These are phyloP conservation scores for Burhinus bistriatus DNA, from an alignment of 2,113 vertebrate genomes.

Conservation along the genomic window DNA sequence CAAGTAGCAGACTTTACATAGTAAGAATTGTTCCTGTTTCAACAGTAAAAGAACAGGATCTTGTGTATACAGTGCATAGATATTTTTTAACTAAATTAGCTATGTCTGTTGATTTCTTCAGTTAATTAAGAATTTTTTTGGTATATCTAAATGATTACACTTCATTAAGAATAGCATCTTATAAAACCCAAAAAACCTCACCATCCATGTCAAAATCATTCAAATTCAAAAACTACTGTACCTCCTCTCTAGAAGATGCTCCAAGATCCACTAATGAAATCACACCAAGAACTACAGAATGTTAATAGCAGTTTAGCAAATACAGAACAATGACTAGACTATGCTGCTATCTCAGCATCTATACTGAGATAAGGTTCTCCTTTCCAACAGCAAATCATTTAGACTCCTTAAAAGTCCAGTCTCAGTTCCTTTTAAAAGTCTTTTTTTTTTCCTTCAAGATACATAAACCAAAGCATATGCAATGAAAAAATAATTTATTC, in stretches of 20 bases:
- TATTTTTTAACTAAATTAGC: neutral
- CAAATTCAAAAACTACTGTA: neutral
- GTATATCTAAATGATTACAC: neutral
- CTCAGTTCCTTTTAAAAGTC: neutral
- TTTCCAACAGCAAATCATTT: neutral
- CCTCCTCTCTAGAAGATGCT: neutral
- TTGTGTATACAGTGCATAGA: accelerated
- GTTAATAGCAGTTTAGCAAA: neutral
- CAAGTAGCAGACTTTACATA: neutral
- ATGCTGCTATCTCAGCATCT: neutral
- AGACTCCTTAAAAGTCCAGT: neutral
- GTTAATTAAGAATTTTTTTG: neutral
- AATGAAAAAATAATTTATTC: neutral
- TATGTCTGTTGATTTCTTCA: neutral
- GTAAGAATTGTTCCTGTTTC: neutral
- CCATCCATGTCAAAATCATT: neutral
- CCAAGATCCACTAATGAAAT: neutral
- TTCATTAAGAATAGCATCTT: neutral
- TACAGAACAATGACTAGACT: neutral
- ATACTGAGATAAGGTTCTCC: neutral
- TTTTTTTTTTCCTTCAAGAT: neutral
- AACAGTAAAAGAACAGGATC: neutral
- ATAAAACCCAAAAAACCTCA: neutral
- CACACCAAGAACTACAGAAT: neutral
- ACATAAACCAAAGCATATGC: neutral